Evolutionary conservation across 2,888 invertebrate species (phyloP).

Genomic region (Ectropis crepuscularia): DNA sequence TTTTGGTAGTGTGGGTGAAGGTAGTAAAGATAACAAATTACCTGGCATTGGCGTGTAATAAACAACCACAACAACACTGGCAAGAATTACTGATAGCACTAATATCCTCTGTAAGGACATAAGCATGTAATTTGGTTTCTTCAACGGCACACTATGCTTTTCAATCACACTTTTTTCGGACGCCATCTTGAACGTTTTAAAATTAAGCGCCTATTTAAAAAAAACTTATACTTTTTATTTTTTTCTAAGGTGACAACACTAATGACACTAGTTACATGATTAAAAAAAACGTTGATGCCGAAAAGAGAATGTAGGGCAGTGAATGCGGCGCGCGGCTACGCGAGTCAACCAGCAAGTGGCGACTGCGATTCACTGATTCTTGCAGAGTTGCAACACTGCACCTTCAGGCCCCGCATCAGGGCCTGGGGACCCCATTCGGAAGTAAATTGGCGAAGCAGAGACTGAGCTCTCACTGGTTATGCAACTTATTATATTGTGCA

Average conservation of each 20-base stretch:
- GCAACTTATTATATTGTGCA: conserved; percentile 69
- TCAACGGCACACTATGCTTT: conserved; percentile 53
- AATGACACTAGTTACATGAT: conserved; percentile 52
- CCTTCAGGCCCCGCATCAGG: conserved; percentile 45
- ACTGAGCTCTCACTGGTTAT: conserved; percentile 70
- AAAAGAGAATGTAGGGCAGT: conserved; percentile 33
- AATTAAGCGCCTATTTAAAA: conserved; percentile 20
- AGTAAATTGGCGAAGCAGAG: conserved; percentile 64
- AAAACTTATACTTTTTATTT: conserved; percentile 19
- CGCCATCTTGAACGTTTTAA: conserved; percentile 58
- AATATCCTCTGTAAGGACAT: conserved; percentile 87
- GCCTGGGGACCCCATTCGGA: conserved; percentile 65
- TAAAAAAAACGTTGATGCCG: conserved; percentile 33
- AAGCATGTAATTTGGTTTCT: conserved; percentile 82
- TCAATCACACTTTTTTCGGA: conserved; percentile 61
- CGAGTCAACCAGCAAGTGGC: conserved; percentile 71
- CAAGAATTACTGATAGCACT: conserved; percentile 87
- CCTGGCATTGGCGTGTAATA: conserved; percentile 90
- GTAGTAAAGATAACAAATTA: conserved; percentile 52
- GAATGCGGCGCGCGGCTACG: conserved; percentile 63
- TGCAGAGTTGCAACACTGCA: conserved; percentile 57
- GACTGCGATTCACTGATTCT: conserved; percentile 60
- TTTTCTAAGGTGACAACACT: conserved; percentile 10
- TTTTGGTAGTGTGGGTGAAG: neutral
- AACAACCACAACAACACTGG: conserved; percentile 88